Evolutionary conservation across 2,797 vertebrate species (phyloP), one percentile per base, ranked within the genome.

Genomic region (Halcyon badia): DNA sequence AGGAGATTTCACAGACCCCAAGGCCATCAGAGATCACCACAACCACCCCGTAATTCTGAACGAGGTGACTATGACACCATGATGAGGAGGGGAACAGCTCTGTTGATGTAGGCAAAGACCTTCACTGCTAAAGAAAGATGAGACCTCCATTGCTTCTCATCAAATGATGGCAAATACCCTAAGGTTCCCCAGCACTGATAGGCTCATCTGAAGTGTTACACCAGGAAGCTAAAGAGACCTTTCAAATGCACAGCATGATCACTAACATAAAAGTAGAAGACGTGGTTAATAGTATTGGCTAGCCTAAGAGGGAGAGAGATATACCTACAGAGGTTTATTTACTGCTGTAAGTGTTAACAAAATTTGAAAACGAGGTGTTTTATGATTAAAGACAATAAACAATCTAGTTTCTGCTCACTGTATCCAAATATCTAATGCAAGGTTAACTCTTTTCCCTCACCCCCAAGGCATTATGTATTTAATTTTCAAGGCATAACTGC

Each of bases 401-500:
- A 94, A 5, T 16, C 24, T 65, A 87, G 35, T 83, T 90, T 95
- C 76, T 93, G 9, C 30, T 91, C n/a, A 33, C 28, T 54, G 69
- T 49, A 79, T 91, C 69, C 72, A 90, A 91, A 77, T 62, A 56
- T 62, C n/a, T 90, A 94, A 88, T 69, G 39, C 46, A 81, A 92
- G 65, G 46, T 91, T 94, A 92, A 87, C 41, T 90, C 51, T 39
- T 25, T 72, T 77, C 56, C 58, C n/a, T 79, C 81, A 70, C 25
- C 17, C 10, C 28, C 30, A 51, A 91, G 28, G 58, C 76, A 68
- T 65, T 69, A 90, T 42, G 69, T 68, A 83, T 89, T 94, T 86
- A 78, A 94, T 89, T 97, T 96, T 83, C 72, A 73, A 83, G 81
- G 62, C 83, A 61, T 44, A 85, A 73, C 82, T 87, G 42, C 75